Evolutionary conservation across 2,113 vertebrate genomes (phyloP).

Genomic region (Myotis davidii): DNA sequence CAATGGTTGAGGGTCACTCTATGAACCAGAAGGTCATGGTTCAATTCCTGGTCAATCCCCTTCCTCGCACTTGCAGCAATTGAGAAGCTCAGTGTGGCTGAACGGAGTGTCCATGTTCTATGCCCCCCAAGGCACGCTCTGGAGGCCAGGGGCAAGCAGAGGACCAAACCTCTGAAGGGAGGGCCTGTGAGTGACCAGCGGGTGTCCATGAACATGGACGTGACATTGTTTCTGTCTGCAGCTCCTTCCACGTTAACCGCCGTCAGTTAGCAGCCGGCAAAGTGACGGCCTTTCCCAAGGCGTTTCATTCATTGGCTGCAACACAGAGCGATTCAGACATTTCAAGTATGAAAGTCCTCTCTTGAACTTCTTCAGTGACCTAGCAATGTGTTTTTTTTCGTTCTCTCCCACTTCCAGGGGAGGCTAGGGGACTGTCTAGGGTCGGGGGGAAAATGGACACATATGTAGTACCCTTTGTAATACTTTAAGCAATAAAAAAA

Average conservation of each 20-base stretch:
- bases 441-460: no score
- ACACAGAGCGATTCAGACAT: not conserved
- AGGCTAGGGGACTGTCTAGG: no score
- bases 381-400: not conserved
- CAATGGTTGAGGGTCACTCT: no score
- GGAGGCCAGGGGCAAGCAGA: not conserved
- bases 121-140: slow-evolving; percentile 22
- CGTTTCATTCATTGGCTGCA: not conserved
- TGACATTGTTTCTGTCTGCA: accelerated
- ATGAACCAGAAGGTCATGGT: no score
- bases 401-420: slow-evolving; percentile 53
- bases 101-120: slow-evolving; percentile 1
- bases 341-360: not conserved
- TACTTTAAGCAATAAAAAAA: no score
- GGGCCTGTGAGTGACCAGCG: no score
- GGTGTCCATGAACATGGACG: no score
- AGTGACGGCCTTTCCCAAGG: not conserved
- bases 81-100: not conserved
- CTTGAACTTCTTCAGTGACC: slow-evolving; percentile 15
- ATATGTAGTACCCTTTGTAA: no score
- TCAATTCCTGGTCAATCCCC: no score
- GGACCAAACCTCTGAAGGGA: not conserved
- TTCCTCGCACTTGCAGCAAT: not conserved
- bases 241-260: no score
- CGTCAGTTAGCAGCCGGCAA: no score